These are phyloP conservation scores for Neogale vison DNA, from an alignment of 2,113 vertebrate genomes.

Conservation along the genomic window DNA sequence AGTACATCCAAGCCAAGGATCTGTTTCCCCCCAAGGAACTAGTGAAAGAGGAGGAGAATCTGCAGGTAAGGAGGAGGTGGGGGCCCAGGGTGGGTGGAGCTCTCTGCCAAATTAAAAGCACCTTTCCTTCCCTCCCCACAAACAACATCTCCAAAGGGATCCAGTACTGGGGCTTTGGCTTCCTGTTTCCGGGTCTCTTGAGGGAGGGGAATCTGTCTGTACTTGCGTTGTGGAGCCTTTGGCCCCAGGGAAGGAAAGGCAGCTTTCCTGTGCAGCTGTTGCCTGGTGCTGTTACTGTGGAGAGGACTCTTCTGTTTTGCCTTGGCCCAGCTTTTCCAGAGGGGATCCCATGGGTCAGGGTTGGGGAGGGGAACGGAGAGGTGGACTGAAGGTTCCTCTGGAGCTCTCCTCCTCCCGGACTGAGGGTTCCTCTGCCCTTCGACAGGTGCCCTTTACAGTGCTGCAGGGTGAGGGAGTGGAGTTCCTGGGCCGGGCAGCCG, in stretches of 20 bases:
- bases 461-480: constrained; percentile 98
- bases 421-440: constrained; percentile 59
- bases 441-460: constrained; percentile 95
- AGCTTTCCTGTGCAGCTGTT: constrained; percentile 10
- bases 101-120: neutral
- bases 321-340: neutral
- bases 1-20: constrained; percentile 99
- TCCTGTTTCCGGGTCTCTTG: neutral
- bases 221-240: neutral
- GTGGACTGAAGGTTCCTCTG: constrained; percentile 54
- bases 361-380: neutral
- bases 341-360: neutral
- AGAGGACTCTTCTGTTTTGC: constrained; percentile 17
- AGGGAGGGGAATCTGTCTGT: neutral
- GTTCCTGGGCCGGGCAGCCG: constrained; percentile 94
- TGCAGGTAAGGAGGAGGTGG: constrained; percentile 90
- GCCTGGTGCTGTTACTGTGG: neutral
- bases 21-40: constrained; percentile 98
- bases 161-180: neutral
- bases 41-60: constrained; percentile 96
- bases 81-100: neutral
- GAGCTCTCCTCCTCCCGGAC: constrained; percentile 39
- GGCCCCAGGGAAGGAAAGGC: constrained; percentile 47
- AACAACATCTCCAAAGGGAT: neutral
- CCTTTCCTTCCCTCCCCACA: neutral